phyloP scores from a whole-genome alignment of 2,888 invertebrate species.

The Bembecia ichneumoniformis region DNA sequence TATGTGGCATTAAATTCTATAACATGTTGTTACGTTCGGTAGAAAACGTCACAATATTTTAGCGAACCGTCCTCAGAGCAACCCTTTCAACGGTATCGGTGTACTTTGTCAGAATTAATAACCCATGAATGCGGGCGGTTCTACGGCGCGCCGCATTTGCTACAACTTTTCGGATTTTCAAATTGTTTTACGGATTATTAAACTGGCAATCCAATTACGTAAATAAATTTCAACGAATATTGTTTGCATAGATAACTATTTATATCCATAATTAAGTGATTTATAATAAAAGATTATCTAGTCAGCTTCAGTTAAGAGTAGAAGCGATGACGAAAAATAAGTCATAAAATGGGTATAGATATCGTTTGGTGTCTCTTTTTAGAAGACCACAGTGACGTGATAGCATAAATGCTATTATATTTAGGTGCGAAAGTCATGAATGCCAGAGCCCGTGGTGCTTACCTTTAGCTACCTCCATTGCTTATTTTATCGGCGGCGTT shows the following conservation, averaged over 20 bases:
- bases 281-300: too few relatives aligned
- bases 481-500: too few relatives aligned
- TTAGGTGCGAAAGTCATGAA: too few relatives aligned
- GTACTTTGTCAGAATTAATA: constrained; percentile 68
- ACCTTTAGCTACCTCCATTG: too few relatives aligned
- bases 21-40: constrained; percentile 1
- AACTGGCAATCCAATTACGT: constrained; percentile 65
- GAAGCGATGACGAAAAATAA: too few relatives aligned
- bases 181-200: constrained; percentile 71
- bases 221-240: constrained; percentile 41
- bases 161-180: constrained; percentile 56
- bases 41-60: constrained; percentile 58
- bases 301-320: too few relatives aligned
- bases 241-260: background rate
- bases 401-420: too few relatives aligned
- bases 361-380: too few relatives aligned
- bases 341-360: too few relatives aligned
- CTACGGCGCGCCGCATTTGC: constrained; percentile 26
- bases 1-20: background rate
- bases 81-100: constrained; percentile 53
- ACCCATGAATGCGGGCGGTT: constrained; percentile 51
- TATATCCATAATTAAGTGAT: too few relatives aligned
- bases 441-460: too few relatives aligned
- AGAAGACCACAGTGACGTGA: too few relatives aligned
- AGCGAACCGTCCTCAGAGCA: constrained; percentile 41